These are phyloP conservation scores for Rhodinocichla rosea DNA, from an alignment of 2,113 vertebrate species.

Conservation along the genomic window DNA sequence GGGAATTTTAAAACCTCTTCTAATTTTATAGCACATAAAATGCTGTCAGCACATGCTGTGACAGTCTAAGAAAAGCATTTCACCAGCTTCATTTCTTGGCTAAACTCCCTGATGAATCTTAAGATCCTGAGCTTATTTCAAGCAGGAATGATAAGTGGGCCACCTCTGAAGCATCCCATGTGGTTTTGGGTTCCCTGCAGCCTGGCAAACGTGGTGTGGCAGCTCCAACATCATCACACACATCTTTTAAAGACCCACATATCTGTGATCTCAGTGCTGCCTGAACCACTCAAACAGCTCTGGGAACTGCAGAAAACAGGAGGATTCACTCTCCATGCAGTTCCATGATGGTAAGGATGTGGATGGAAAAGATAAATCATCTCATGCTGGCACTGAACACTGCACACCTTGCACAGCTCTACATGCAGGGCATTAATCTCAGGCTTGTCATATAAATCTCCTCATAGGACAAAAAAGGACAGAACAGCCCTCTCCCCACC, in stretches of 20 bases:
- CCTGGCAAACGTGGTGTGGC: rapidly evolving
- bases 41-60: conserved; percentile 46
- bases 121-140: neutral
- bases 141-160: neutral
- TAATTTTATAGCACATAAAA: conserved; percentile 23
- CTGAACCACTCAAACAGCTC: neutral
- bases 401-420: neutral
- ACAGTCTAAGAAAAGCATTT: conserved; percentile 44
- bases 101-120: neutral
- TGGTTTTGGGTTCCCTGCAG: neutral
- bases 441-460: neutral
- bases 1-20: conserved; percentile 13
- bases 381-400: neutral
- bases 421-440: neutral
- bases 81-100: conserved; percentile 23
- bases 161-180: neutral
- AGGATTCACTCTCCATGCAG: neutral
- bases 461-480: neutral
- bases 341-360: neutral
- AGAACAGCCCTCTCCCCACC: neutral
- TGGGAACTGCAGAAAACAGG: neutral
- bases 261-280: neutral
- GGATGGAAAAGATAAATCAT: neutral
- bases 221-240: neutral
- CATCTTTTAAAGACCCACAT: neutral